Evolutionary conservation across 2,888 invertebrate species (phyloP).

Genomic region (Melitaea athalia): DNA sequence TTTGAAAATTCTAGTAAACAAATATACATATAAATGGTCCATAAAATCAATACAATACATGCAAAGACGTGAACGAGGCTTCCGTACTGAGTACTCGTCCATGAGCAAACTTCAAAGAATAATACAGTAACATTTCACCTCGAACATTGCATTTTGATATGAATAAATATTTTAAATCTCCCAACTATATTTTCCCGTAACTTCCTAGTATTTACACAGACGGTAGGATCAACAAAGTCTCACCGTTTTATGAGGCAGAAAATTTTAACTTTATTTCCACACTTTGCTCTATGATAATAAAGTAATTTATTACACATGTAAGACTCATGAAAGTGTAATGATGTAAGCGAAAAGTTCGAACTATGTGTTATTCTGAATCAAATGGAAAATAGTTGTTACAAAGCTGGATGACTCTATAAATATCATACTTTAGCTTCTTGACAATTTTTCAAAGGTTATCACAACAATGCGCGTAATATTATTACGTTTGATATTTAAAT

Average conservation of each 20-base stretch:
- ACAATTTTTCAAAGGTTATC: conserved; percentile 25
- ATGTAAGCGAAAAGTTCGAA: conserved; percentile 35
- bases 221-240: conserved; percentile 58
- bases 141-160: conserved; percentile 21
- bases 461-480: conserved; percentile 25
- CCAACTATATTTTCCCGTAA: conserved; percentile 28
- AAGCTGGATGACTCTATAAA: conserved; percentile 32
- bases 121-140: not conserved
- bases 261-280: conserved; percentile 59
- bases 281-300: conserved; percentile 63
- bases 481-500: not conserved
- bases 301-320: conserved; percentile 66
- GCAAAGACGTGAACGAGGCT: no score
- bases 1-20: no score
- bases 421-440: conserved; percentile 21
- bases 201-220: conserved; percentile 49
- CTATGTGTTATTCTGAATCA: conserved; percentile 54
- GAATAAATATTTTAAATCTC: conserved; percentile 30
- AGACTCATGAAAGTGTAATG: conserved; percentile 52
- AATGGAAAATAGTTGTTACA: conserved; percentile 33
- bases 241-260: conserved; percentile 61
- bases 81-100: not conserved
- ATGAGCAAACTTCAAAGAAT: not conserved
- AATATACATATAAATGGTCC: no score
- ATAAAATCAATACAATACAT: no score